Evolutionary conservation across 2,113 vertebrate species (phyloP).

Genomic region (Paramisgurnus dabryanus): DNA sequence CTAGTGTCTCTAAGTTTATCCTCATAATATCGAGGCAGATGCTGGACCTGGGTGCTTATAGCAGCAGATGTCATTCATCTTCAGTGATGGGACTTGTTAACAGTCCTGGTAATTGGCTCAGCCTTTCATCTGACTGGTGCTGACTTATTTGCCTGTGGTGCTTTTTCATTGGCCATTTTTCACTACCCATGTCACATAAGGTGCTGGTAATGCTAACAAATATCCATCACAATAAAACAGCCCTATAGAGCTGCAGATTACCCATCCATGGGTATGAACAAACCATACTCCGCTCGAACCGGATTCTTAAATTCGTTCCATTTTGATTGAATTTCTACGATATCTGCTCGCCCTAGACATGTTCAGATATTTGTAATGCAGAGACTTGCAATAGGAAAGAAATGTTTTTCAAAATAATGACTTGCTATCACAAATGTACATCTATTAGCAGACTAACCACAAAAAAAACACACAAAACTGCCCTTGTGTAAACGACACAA

Average conservation of each 20-base stretch:
- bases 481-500: background rate
- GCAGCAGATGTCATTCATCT: conserved; percentile 35
- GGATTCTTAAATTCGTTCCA: conserved; percentile 5
- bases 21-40: conserved; percentile 20
- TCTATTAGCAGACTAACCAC: background rate
- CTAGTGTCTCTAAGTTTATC: conserved; percentile 38
- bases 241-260: conserved; percentile 33
- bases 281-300: background rate
- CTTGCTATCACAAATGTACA: background rate
- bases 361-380: background rate
- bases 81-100: conserved; percentile 5
- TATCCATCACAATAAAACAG: conserved; percentile 15
- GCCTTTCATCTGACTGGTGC: conserved; percentile 41
- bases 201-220: conserved; percentile 45
- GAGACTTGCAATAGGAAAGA: background rate
- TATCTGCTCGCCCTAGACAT: background rate
- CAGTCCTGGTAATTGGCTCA: background rate
- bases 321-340: background rate
- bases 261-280: conserved; percentile 2
- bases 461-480: background rate
- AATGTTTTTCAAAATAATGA: background rate
- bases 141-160: conserved; percentile 40
- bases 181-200: conserved; percentile 32
- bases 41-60: conserved; percentile 48
- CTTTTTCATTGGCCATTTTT: conserved; percentile 30